These are phyloP conservation scores for Sicus ferrugineus DNA, from an alignment of 2,888 invertebrate species.

Conservation along the genomic window DNA sequence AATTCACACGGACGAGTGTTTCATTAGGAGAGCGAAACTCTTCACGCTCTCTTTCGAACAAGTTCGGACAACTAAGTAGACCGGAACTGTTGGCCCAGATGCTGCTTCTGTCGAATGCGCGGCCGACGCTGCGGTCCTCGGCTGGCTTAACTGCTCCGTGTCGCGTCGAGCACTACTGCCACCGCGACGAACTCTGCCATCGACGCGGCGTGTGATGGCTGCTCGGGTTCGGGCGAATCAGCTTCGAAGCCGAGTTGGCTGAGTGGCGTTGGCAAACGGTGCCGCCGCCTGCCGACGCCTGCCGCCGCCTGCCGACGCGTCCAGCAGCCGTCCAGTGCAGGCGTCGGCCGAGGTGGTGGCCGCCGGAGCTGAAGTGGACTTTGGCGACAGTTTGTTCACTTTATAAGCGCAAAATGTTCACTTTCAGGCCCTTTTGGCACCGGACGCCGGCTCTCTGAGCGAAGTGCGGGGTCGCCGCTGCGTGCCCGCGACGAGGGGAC, in stretches of 20 bases:
- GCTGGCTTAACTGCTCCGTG: constrained; percentile 47
- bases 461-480: no score
- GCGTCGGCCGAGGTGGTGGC: constrained; percentile 10
- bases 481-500: no score
- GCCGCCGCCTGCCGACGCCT: not conserved
- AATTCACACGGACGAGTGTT: no score
- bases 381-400: not conserved
- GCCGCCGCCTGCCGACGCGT: no score
- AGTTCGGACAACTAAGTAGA: no score
- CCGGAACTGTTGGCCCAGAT: no score
- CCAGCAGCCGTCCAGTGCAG: not conserved
- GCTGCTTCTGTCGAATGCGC: not conserved
- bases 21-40: no score
- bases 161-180: constrained; percentile 48
- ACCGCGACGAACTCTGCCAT: constrained; percentile 49
- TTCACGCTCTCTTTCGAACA: no score
- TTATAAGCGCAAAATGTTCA: not conserved
- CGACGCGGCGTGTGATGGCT: constrained; percentile 50
- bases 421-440: not conserved
- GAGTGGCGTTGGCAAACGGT: no score
- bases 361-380: not conserved
- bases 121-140: not conserved
- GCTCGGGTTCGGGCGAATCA: constrained; percentile 42
- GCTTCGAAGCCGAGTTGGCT: constrained; percentile 33
- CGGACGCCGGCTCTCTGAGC: not conserved